Conservation (phyloP, 2,113 vertebrate genomes). For the Cyanoliseus patagonus region DNA sequence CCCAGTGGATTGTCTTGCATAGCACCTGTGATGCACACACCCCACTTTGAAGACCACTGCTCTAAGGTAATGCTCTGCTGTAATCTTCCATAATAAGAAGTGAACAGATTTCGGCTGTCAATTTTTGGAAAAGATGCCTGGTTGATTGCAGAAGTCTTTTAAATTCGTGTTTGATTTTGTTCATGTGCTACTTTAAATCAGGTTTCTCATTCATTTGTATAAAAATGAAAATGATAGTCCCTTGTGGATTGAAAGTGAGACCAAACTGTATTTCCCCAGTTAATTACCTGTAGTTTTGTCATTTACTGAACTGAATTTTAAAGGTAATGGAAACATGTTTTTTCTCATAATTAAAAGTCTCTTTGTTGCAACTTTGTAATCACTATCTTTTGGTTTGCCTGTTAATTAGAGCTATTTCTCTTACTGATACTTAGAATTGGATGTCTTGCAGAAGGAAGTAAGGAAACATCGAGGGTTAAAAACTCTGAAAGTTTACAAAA, state of each 20-base stretch:
- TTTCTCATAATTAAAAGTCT: neutral
- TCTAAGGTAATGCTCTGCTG: neutral
- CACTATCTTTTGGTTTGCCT: neutral
- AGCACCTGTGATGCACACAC: neutral
- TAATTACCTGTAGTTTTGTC: neutral
- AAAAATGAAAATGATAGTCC: neutral
- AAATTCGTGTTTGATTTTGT: neutral
- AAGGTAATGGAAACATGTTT: neutral
- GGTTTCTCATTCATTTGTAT: neutral
- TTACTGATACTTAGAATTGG: neutral
- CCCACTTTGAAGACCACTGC: neutral
- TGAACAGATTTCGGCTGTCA: neutral
- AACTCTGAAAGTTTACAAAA: neutral
- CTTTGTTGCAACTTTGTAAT: neutral
- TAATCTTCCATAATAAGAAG: neutral
- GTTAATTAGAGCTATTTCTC: neutral
- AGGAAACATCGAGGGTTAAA: neutral
- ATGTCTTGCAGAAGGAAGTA: neutral
- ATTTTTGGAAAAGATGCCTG: neutral
- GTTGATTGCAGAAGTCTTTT: neutral
- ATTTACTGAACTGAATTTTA: neutral
- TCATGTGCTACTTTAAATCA: neutral
- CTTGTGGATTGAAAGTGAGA: neutral
- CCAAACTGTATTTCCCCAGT: neutral
- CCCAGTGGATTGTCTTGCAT: neutral